Evolutionary conservation across 1,140 invertebrate species (phyloP).

Genomic region (Euura saliciscinereae): DNA sequence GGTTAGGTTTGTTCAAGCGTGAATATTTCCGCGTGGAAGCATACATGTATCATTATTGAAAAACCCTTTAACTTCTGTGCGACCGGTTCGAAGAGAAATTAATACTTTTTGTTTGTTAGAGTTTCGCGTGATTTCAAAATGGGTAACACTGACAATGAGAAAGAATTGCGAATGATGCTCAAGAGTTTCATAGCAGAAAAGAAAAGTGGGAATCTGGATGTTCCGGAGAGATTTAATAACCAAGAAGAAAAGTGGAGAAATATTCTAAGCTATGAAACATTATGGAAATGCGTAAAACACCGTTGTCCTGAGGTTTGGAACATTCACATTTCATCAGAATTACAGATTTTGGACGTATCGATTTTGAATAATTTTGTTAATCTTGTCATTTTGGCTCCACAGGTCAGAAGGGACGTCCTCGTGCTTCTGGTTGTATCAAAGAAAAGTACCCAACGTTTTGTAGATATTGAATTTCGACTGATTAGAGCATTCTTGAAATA

Average conservation of each 20-base stretch:
- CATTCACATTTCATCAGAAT: conserved; percentile 9
- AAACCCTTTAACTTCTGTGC: too few relatives aligned
- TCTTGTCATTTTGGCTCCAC: conserved; percentile 25
- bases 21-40: too few relatives aligned
- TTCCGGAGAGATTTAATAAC: conserved; percentile 23
- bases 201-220: conserved; percentile 38
- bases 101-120: too few relatives aligned
- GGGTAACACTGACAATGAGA: background rate
- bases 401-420: conserved; percentile 62
- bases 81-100: too few relatives aligned
- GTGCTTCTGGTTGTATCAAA: conserved; percentile 76
- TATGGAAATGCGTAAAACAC: conserved; percentile 50
- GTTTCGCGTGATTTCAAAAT: background rate
- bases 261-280: conserved; percentile 42
- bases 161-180: conserved; percentile 22
- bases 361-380: conserved; percentile 6
- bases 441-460: conserved; percentile 73
- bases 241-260: conserved; percentile 46
- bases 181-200: conserved; percentile 30
- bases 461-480: conserved; percentile 68
- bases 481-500: conserved; percentile 70
- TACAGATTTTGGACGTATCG: conserved; percentile 17
- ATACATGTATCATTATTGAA: too few relatives aligned
- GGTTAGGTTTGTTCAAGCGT: too few relatives aligned
- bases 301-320: conserved; percentile 52